A percentile compares a stretch with the other conserved stretches of the same genome.
These are phyloP conservation scores for Spilogale gracilis DNA, from an alignment of 2,113 vertebrate species.

Conservation along the genomic window DNA sequence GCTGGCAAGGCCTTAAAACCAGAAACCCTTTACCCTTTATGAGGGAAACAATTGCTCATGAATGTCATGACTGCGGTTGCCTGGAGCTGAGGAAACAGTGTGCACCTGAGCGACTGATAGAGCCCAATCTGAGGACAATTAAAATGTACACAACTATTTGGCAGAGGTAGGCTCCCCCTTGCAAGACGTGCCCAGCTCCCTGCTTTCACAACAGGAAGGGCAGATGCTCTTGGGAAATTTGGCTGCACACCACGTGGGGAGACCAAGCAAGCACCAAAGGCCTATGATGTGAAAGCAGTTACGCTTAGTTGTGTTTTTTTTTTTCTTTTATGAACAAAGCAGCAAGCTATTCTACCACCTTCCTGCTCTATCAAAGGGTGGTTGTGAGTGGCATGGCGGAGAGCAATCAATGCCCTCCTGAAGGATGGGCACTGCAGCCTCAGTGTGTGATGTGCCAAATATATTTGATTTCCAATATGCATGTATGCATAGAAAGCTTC, in stretches of 20 bases:
- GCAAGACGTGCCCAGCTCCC: conserved; percentile 34
- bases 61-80: not conserved
- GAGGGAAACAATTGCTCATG: not conserved
- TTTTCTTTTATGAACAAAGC: conserved; percentile 62
- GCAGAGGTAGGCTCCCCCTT: conserved; percentile 28
- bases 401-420: conserved; percentile 12
- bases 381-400: not conserved
- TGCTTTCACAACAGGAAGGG: conserved; percentile 74
- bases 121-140: conserved; percentile 37
- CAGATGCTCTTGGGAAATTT: conserved; percentile 78
- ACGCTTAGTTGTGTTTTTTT: not conserved
- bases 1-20: not conserved
- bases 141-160: conserved; percentile 41
- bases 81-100: not conserved
- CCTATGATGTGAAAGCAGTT: conserved; percentile 26
- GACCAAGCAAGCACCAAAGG: conserved; percentile 53
- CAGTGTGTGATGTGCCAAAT: conserved; percentile 60
- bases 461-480: conserved; percentile 81
- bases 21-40: not conserved
- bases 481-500: conserved; percentile 75
- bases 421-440: conserved; percentile 40
- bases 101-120: conserved; percentile 34
- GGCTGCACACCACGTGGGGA: conserved; percentile 46
- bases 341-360: conserved; percentile 23
- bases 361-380: not conserved